These are phyloP conservation scores for Dreissena rostriformis DNA, from an alignment of 1,140 invertebrate genomes.

Conservation along the genomic window DNA sequence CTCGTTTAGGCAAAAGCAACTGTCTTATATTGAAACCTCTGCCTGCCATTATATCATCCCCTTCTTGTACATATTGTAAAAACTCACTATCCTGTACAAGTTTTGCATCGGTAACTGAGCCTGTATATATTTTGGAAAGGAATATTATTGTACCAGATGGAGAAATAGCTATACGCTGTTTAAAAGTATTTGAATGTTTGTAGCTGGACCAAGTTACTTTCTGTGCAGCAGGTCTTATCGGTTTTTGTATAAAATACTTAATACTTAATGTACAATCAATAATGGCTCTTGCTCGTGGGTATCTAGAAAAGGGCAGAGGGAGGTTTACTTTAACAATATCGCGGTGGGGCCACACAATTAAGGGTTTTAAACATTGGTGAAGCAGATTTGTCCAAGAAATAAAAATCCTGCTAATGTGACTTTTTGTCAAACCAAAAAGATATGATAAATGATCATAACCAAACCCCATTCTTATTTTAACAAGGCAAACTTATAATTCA, in stretches of 20 bases:
- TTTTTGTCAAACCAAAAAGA: slow-evolving; percentile 28
- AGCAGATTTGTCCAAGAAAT: slow-evolving; percentile 25
- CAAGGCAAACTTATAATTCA: slow-evolving; percentile 8
- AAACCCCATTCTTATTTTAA: slow-evolving; percentile 29
- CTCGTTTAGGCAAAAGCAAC: slow-evolving; percentile 1
- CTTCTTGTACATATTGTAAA: slow-evolving; percentile 1
- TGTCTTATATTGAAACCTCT: slow-evolving; percentile 33
- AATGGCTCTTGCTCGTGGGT: slow-evolving; percentile 12
- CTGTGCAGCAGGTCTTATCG: too few relatives aligned
- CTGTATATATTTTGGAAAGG: slow-evolving; percentile 18
- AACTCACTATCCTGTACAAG: slow-evolving; percentile 11
- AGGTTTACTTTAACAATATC: slow-evolving; percentile 3
- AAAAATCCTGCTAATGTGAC: slow-evolving; percentile 24
- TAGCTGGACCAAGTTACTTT: slow-evolving; percentile 37
- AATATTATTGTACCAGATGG: slow-evolving; percentile 17
- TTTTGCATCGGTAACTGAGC: slow-evolving; percentile 6
- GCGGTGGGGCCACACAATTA: slow-evolving; percentile 21
- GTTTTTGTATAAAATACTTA: slow-evolving; percentile 33
- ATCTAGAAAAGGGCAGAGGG: neutral
- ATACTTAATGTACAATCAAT: slow-evolving; percentile 49
- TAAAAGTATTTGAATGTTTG: slow-evolving; percentile 30
- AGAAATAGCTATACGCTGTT: slow-evolving; percentile 18
- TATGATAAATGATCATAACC: slow-evolving; percentile 19
- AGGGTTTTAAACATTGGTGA: neutral
- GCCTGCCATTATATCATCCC: slow-evolving; percentile 32